These are phyloP conservation scores for Botia kubotai DNA, from an alignment of 2,797 vertebrate genomes.

Conservation along the genomic window DNA sequence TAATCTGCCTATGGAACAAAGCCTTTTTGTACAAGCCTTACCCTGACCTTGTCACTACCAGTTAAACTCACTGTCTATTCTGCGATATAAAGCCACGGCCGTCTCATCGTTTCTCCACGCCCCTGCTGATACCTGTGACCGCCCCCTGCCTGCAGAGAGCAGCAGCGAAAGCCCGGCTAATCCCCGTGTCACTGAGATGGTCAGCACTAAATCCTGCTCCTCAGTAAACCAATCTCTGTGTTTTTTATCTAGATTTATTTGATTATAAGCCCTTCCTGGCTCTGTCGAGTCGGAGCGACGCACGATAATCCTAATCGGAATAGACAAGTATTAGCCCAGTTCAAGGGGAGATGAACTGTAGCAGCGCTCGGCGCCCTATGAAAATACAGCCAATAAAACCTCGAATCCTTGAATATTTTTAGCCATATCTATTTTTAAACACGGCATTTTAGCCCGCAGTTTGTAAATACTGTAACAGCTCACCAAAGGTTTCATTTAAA, in stretches of 20 bases:
- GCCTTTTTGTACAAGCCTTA: conserved; percentile 83
- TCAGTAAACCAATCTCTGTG: conserved; percentile 87
- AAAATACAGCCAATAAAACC: conserved; percentile 76
- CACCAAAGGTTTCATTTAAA: conserved; percentile 21
- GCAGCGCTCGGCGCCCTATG: conserved; percentile 74
- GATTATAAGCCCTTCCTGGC: conserved; percentile 83
- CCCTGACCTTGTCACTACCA: conserved; percentile 96
- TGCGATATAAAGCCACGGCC: conserved; percentile 76
- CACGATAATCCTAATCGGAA: conserved; percentile 89
- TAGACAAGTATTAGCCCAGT: conserved; percentile 88
- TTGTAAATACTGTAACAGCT: conserved; percentile 42
- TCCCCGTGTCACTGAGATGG: conserved; percentile 85
- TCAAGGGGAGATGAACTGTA: conserved; percentile 81
- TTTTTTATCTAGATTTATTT: conserved; percentile 89
- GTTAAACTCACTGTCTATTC: conserved; percentile 92
- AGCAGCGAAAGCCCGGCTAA: conserved; percentile 82
- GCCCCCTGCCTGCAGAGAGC: conserved; percentile 74
- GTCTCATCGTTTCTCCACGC: conserved; percentile 60
- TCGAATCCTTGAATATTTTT: conserved; percentile 59
- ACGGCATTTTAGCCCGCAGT: conserved; percentile 17
- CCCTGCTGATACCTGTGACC: conserved; percentile 62
- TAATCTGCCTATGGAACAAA: conserved; percentile 96
- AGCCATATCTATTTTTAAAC: conserved; percentile 51
- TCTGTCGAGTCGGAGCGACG: conserved; percentile 78
- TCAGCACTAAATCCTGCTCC: conserved; percentile 84